These are phyloP conservation scores for Arothron firmamentum DNA, from an alignment of 2,113 vertebrate genomes.

Conservation along the genomic window DNA sequence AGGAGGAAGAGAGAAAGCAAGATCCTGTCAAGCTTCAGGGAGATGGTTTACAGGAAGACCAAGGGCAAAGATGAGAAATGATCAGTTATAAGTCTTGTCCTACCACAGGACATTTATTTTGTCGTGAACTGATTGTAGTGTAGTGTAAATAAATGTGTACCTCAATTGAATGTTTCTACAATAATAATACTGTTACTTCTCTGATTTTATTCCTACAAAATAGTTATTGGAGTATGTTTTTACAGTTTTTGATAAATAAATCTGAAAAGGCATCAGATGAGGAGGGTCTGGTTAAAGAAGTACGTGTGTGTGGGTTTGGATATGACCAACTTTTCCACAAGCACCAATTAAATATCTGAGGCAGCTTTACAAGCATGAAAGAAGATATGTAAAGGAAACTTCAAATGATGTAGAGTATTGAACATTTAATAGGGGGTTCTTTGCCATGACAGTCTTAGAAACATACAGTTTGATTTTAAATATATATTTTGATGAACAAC, in stretches of 20 bases:
- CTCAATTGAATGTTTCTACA: no score
- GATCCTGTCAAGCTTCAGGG: slow-evolving; percentile 93
- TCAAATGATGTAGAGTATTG: not conserved
- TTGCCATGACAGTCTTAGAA: not conserved
- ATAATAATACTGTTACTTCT: no score
- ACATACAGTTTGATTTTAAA: slow-evolving; percentile 22
- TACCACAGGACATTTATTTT: not conserved
- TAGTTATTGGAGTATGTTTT: not conserved
- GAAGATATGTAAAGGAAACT: not conserved
- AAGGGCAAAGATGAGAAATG: slow-evolving; percentile 96
- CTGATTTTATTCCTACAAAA: not conserved
- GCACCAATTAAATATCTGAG: no score
- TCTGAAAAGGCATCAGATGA: not conserved
- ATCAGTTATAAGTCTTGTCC: slow-evolving; percentile 4
- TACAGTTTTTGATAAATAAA: not conserved
- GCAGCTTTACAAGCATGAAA: not conserved
- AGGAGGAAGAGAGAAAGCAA: slow-evolving; percentile 94
- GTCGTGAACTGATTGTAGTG: not conserved
- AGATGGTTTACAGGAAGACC: slow-evolving; percentile 98
- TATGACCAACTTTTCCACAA: not conserved
- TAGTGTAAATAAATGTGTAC: not conserved
- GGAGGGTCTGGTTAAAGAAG: no score
- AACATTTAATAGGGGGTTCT: slow-evolving; percentile 30
- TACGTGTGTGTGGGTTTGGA: not conserved
- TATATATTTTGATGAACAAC: slow-evolving; percentile 51